Percentiles rank a stretch among this genome's conserved stretches.
Conservation (phyloP, 2,888 invertebrate species). For the Lithophane socia region DNA sequence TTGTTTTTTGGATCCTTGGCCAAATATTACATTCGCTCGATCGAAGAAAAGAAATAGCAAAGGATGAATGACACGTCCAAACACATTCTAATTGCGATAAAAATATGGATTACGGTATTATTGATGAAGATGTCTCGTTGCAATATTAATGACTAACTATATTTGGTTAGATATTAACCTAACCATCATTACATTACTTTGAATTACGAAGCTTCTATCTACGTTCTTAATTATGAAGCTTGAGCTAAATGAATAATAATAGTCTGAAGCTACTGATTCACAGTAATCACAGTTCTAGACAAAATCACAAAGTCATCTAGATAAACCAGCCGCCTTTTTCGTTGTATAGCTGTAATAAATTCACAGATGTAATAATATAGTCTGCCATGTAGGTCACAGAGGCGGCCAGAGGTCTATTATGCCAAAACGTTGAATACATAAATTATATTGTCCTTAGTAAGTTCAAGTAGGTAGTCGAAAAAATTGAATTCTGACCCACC, state of each 20-base stretch:
- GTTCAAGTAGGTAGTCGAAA: constrained; percentile 31
- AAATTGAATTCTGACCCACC: too few relatives aligned
- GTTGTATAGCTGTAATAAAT: constrained; percentile 32
- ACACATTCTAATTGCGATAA: neutral
- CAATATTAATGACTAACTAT: neutral
- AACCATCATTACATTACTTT: neutral
- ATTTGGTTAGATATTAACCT: neutral
- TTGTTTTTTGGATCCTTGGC: neutral
- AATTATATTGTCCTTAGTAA: constrained; percentile 51
- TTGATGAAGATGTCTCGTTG: neutral
- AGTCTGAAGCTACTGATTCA: neutral
- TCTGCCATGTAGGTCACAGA: constrained; percentile 41
- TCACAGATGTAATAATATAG: constrained; percentile 28
- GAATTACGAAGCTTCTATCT: neutral
- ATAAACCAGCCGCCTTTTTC: constrained; percentile 8
- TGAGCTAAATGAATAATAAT: neutral
- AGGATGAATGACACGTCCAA: too few relatives aligned
- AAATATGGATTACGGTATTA: neutral
- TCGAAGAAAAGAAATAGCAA: neutral
- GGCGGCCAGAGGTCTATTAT: constrained; percentile 28
- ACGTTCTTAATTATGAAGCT: neutral
- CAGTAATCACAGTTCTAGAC: constrained; percentile 2
- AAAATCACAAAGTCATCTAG: constrained; percentile 24
- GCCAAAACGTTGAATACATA: constrained; percentile 39
- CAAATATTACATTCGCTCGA: neutral